phyloP scores from a whole-genome alignment of 2,888 invertebrate genomes.

The Acronicta aceris region DNA sequence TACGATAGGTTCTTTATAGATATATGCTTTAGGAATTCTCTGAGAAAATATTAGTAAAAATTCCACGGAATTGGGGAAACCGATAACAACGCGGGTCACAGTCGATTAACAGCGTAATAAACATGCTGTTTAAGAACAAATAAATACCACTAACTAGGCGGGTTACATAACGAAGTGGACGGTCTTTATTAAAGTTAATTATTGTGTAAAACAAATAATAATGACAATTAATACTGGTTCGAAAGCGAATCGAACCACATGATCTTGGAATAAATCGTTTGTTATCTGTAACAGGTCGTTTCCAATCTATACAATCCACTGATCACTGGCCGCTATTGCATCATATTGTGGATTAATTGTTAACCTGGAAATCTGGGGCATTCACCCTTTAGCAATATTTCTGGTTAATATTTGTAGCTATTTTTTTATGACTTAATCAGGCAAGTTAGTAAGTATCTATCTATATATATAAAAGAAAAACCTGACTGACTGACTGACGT shows the following conservation, averaged over 20 bases:
- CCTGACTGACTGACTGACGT: no score
- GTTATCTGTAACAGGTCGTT: slow-evolving; percentile 29
- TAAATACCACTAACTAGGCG: not conserved
- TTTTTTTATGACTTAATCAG: slow-evolving; percentile 11
- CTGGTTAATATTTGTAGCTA: slow-evolving; percentile 1
- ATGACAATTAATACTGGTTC: slow-evolving; percentile 23
- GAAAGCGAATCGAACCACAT: slow-evolving; percentile 49
- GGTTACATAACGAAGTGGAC: slow-evolving; percentile 18
- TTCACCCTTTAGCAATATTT: slow-evolving; percentile 12
- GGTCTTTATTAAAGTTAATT: slow-evolving; percentile 18
- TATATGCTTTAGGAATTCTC: no score
- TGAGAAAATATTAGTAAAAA: no score
- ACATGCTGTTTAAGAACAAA: no score
- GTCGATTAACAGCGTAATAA: no score
- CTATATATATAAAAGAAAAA: no score
- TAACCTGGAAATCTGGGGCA: slow-evolving; percentile 22
- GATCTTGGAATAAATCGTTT: slow-evolving; percentile 23
- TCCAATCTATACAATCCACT: slow-evolving; percentile 28
- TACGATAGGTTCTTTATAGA: no score
- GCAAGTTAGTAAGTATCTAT: no score
- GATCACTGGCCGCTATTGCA: slow-evolving; percentile 4
- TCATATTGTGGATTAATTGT: slow-evolving; percentile 9
- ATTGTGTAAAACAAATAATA: slow-evolving; percentile 28
- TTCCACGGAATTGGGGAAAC: no score
- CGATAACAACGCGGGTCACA: no score